These are phyloP conservation scores for Paracanthobrama guichenoti DNA, from an alignment of 2,113 vertebrate species.

Conservation along the genomic window DNA sequence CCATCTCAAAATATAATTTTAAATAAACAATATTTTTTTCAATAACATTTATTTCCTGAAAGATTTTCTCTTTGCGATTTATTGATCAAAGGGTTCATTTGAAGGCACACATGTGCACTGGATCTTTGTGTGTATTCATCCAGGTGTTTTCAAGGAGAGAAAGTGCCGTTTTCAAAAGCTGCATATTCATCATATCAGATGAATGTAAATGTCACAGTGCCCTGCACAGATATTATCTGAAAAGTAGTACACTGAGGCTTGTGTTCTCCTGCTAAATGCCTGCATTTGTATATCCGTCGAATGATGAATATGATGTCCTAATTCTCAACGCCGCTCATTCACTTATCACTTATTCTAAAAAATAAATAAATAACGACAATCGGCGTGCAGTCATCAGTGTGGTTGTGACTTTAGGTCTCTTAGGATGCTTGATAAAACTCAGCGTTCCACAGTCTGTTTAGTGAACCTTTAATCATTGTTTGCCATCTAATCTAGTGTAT, in stretches of 20 bases:
- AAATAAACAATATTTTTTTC: too few relatives aligned
- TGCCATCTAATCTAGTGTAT: constrained; percentile 37
- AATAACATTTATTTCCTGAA: too few relatives aligned
- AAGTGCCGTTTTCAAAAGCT: constrained; percentile 51
- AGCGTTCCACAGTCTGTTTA: constrained; percentile 26
- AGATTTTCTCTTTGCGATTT: background rate
- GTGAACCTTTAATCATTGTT: constrained; percentile 37
- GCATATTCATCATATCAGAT: constrained; percentile 55
- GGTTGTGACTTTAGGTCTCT: constrained; percentile 15
- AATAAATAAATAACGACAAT: background rate
- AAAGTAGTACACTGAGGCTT: constrained; percentile 8
- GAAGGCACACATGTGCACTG: background rate
- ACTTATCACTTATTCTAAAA: background rate
- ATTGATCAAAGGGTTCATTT: background rate
- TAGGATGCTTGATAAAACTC: constrained; percentile 38
- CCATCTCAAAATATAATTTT: background rate
- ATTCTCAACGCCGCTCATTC: background rate
- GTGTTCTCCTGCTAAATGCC: constrained; percentile 33
- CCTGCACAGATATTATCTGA: constrained; percentile 41
- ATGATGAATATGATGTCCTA: background rate
- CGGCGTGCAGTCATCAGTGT: background rate
- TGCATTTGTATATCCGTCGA: constrained; percentile 12
- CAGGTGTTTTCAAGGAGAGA: constrained; percentile 28
- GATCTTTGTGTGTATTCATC: constrained; percentile 23
- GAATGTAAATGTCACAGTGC: constrained; percentile 49